Conservation (phyloP, 1,140 invertebrate genomes). For the Drosophila sp. region DNA sequence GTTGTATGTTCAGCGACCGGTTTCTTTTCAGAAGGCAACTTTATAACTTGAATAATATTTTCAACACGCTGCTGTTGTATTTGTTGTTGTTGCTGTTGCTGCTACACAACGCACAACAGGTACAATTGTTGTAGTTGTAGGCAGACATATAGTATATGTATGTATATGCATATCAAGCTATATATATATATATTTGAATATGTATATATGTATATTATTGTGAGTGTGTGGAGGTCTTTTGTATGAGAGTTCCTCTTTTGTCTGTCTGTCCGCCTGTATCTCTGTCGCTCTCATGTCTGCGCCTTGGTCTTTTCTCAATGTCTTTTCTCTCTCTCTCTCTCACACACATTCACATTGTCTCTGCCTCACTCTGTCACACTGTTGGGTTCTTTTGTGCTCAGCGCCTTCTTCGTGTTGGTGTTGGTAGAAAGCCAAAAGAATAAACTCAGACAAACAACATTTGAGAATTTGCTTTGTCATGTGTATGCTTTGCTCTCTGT, state of each 20-base stretch:
- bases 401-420: conserved; percentile 1
- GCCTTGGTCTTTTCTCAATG: conserved; percentile 26
- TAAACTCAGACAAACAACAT: conserved; percentile 64
- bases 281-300: conserved; percentile 11
- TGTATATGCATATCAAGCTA: conserved; percentile 23
- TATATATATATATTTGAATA: conserved; percentile 8
- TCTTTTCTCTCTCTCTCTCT: background rate
- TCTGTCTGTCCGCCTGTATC: conserved; percentile 1
- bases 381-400: conserved; percentile 6
- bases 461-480: conserved; percentile 72
- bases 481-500: conserved; percentile 25
- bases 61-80: conserved; percentile 1
- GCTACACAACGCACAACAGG: conserved; percentile 47
- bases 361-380: background rate
- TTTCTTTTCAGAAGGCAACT: conserved; percentile 46
- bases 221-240: conserved; percentile 7
- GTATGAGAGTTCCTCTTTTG: conserved; percentile 26
- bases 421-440: conserved; percentile 66
- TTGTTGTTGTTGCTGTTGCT: conserved; percentile 12
- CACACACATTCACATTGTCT: background rate
- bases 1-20: conserved; percentile 52
- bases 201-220: conserved; percentile 5
- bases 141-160: conserved; percentile 17
- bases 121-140: conserved; percentile 49
- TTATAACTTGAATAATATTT: conserved; percentile 53